Evolutionary conservation across 64 coral and sea anemone genomes (phyloP).

Genomic region (Montipora sp.): DNA sequence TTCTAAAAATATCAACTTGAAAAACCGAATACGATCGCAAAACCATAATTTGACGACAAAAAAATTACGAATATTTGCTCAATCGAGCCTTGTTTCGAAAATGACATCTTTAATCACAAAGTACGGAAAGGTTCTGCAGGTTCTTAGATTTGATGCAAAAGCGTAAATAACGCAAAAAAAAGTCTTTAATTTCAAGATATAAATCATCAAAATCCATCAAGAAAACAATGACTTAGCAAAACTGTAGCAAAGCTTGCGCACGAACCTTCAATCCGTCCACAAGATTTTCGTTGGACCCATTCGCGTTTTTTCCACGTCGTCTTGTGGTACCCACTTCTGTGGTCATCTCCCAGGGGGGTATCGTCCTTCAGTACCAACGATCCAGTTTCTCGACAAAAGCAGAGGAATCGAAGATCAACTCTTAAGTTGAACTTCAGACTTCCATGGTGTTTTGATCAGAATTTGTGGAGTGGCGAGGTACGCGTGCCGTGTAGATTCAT

Average conservation of each 20-base stretch:
- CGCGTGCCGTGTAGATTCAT: neutral
- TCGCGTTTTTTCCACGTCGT: slow-evolving; percentile 37
- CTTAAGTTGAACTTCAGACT: slow-evolving; percentile 19
- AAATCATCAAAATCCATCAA: neutral
- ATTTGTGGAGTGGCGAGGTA: slow-evolving; percentile 5
- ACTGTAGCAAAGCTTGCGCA: neutral
- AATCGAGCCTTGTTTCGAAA: too few species aligned
- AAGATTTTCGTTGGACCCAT: slow-evolving; percentile 41
- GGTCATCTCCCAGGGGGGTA: slow-evolving; percentile 27
- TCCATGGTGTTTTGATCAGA: slow-evolving; percentile 23
- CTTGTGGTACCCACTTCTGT: slow-evolving; percentile 34
- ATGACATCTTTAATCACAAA: too few species aligned
- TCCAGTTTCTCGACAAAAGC: slow-evolving; percentile 24
- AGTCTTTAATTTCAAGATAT: neutral
- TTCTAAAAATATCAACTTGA: too few species aligned
- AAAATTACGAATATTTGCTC: too few species aligned
- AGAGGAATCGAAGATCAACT: neutral
- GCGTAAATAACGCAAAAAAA: neutral
- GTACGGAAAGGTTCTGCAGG: too few species aligned
- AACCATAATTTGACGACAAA: too few species aligned
- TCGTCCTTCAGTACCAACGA: slow-evolving; percentile 2
- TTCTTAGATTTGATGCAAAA: neutral
- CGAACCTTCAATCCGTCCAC: slow-evolving; percentile 29
- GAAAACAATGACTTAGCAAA: neutral
- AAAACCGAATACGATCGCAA: too few species aligned